Conservation (phyloP, 2,888 invertebrate species). For the Ennomos erosarius region DNA sequence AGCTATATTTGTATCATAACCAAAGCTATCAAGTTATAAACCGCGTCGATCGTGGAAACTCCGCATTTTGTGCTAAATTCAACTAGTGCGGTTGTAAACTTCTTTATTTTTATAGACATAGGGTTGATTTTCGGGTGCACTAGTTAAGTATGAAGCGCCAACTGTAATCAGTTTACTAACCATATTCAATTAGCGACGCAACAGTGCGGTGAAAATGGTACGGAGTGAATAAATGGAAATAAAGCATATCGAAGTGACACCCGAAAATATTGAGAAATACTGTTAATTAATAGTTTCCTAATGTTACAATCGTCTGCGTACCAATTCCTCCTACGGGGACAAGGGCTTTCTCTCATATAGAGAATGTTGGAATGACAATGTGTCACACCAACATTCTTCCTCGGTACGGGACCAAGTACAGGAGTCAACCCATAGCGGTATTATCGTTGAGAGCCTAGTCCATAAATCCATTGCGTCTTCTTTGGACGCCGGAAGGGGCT, state of each 20-base stretch:
- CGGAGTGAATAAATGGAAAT: slow-evolving; percentile 30
- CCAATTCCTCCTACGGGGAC: no score
- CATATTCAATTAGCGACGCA: slow-evolving; percentile 55
- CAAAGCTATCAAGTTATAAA: slow-evolving; percentile 25
- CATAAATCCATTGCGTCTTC: no score
- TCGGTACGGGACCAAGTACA: no score
- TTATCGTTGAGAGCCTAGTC: no score
- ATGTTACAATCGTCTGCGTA: no score
- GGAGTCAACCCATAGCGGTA: no score
- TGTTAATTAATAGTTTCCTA: no score
- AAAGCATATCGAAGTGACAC: slow-evolving; percentile 24
- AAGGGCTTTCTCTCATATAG: no score
- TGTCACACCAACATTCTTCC: no score
- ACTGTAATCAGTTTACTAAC: slow-evolving; percentile 50
- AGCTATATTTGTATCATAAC: slow-evolving; percentile 8
- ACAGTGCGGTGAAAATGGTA: slow-evolving; percentile 44
- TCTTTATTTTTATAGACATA: slow-evolving; percentile 22
- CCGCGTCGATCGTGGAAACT: slow-evolving; percentile 29
- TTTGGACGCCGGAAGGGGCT: no score
- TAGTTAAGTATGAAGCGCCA: slow-evolving; percentile 19
- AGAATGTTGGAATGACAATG: no score
- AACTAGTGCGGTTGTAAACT: not conserved
- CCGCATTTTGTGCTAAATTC: slow-evolving; percentile 21
- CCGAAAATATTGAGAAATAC: not conserved
- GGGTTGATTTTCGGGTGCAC: slow-evolving; percentile 32